A percentile compares a stretch with the other conserved stretches of the same genome.
Evolutionary conservation across 2,797 vertebrate genomes (phyloP).

Genomic region (Sebastes baramenuke): DNA sequence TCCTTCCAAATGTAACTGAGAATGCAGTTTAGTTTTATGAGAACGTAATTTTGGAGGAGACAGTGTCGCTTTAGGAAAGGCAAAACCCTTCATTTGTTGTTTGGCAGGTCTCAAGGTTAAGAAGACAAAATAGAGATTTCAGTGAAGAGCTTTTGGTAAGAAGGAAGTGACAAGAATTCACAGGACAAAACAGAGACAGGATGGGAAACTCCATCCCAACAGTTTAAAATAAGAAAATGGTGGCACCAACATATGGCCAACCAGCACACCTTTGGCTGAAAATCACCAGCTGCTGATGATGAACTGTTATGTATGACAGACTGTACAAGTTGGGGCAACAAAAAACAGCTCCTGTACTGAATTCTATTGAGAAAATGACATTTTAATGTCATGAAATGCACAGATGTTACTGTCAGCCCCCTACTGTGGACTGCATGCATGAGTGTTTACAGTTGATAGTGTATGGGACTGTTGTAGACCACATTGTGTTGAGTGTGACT

Average conservation of each 20-base stretch:
- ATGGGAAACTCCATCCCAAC: not conserved
- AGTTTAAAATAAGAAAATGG: not conserved
- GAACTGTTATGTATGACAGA: not conserved
- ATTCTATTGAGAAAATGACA: not conserved
- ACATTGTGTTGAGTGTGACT: not conserved
- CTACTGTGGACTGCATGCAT: not conserved
- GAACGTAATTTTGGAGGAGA: too few relatives aligned
- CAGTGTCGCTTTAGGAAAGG: not conserved
- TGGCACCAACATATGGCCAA: not conserved
- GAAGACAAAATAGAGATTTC: not conserved
- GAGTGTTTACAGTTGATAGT: not conserved
- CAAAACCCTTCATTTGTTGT: not conserved
- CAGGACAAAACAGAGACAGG: too few relatives aligned
- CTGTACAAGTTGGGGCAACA: not conserved
- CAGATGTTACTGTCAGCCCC: slow-evolving; percentile 7
- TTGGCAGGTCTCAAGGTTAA: not conserved
- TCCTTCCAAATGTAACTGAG: too few relatives aligned
- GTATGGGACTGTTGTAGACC: not conserved
- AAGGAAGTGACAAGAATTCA: too few relatives aligned
- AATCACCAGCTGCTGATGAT: not conserved
- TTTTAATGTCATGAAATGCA: not conserved
- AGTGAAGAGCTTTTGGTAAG: not conserved
- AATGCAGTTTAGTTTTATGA: too few relatives aligned
- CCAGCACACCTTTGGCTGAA: not conserved
- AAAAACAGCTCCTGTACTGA: not conserved